Conservation (phyloP, 1,140 invertebrate species). For the Pogonus chalceus region DNA sequence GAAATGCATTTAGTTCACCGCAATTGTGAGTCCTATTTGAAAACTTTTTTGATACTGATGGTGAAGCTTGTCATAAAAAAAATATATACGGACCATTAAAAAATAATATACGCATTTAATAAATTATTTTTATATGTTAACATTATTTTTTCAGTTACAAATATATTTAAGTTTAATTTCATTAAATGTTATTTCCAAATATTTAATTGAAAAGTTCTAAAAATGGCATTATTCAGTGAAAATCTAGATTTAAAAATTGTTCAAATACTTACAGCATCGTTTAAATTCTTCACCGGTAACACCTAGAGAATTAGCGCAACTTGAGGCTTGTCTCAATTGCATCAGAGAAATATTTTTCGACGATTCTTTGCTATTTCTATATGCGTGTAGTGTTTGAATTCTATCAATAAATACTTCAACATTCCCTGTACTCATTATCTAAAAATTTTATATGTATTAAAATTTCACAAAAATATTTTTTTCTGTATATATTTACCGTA, state of each 20-base stretch:
- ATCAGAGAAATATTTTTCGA: conserved; percentile 14
- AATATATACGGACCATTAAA: too few species aligned
- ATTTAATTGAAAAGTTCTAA: too few species aligned
- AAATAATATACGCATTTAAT: too few species aligned
- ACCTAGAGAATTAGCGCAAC: conserved; percentile 22
- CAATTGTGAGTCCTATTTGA: conserved; percentile 57
- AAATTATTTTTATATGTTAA: too few species aligned
- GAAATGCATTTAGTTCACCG: conserved; percentile 49
- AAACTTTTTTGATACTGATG: conserved; percentile 28
- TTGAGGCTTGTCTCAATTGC: conserved; percentile 9
- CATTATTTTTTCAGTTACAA: too few species aligned
- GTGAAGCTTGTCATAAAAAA: too few species aligned
- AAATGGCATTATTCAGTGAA: too few species aligned
- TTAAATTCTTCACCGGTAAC: conserved; percentile 35
- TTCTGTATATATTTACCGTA: conserved; percentile 19
- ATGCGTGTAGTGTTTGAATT: conserved; percentile 31
- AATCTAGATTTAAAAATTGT: conserved; percentile 7
- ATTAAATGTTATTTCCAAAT: too few species aligned
- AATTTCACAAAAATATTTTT: too few species aligned
- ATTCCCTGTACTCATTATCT: conserved; percentile 35
- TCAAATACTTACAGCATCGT: conserved; percentile 27
- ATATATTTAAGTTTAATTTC: too few species aligned
- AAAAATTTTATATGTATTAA: conserved; percentile 11
- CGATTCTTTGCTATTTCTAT: conserved; percentile 30
- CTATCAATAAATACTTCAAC: conserved; percentile 36